phyloP scores from a whole-genome alignment of 1,140 invertebrate species.

The Trachymyrmex septentrionalis region DNA sequence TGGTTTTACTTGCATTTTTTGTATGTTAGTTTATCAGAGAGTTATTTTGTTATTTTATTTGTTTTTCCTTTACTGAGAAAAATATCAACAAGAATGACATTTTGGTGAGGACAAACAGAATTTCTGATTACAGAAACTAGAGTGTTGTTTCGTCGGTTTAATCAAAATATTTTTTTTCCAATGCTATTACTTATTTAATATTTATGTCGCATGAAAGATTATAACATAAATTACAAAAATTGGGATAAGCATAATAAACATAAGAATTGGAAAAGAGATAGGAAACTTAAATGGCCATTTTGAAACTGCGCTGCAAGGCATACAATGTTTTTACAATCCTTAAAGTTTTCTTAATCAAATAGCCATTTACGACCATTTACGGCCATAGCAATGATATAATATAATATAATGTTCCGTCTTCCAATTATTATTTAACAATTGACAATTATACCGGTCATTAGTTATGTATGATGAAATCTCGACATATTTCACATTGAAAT shows the following conservation, averaged over 20 bases:
- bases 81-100: no score
- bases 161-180: no score
- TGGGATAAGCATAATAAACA: background rate
- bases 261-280: constrained; percentile 9
- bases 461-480: background rate
- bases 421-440: background rate
- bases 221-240: background rate
- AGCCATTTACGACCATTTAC: background rate
- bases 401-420: background rate
- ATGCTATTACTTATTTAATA: background rate
- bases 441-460: background rate
- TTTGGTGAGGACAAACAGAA: no score
- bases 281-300: background rate
- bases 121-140: no score
- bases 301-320: background rate
- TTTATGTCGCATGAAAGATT: background rate
- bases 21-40: background rate
- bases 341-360: background rate
- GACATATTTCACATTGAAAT: background rate
- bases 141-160: no score
- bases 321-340: background rate
- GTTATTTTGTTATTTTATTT: background rate
- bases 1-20: background rate
- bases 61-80: background rate
- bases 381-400: background rate